Percentiles rank a stretch among this genome's conserved stretches.
Evolutionary conservation across 2,113 vertebrate species (phyloP).

Genomic region (Sturnus vulgaris): DNA sequence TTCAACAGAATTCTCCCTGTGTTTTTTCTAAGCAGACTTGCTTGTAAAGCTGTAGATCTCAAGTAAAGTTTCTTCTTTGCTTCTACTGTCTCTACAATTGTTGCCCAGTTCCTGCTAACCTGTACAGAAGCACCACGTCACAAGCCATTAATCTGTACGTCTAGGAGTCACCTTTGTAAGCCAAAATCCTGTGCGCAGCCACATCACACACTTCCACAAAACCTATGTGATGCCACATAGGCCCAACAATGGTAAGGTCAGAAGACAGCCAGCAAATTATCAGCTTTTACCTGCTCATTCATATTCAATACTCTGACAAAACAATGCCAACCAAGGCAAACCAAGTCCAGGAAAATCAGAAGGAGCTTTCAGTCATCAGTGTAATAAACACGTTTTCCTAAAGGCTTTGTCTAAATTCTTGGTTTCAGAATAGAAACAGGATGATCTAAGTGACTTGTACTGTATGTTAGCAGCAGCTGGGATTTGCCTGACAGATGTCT

Average conservation of each 20-base stretch:
- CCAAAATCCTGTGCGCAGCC: background rate
- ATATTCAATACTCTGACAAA: background rate
- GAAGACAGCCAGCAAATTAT: background rate
- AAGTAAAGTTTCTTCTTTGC: background rate
- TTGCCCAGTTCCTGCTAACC: background rate
- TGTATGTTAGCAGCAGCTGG: background rate
- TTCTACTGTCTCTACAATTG: background rate
- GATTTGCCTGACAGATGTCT: background rate
- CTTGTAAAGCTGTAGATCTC: background rate
- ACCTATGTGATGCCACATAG: accelerated
- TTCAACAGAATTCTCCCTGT: background rate
- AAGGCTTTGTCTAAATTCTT: background rate
- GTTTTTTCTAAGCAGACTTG: background rate
- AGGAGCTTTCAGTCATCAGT: background rate
- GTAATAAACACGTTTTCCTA: background rate
- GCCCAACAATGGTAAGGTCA: background rate
- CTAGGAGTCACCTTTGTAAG: background rate
- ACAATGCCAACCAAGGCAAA: background rate
- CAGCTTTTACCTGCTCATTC: background rate
- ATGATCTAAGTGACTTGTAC: background rate
- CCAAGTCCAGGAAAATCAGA: background rate
- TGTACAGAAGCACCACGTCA: accelerated
- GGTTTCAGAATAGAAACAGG: background rate
- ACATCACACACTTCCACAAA: background rate
- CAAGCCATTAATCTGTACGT: background rate